Evolutionary conservation across 1,140 invertebrate genomes (phyloP).

Genomic region (Trissolcus basalis): DNA sequence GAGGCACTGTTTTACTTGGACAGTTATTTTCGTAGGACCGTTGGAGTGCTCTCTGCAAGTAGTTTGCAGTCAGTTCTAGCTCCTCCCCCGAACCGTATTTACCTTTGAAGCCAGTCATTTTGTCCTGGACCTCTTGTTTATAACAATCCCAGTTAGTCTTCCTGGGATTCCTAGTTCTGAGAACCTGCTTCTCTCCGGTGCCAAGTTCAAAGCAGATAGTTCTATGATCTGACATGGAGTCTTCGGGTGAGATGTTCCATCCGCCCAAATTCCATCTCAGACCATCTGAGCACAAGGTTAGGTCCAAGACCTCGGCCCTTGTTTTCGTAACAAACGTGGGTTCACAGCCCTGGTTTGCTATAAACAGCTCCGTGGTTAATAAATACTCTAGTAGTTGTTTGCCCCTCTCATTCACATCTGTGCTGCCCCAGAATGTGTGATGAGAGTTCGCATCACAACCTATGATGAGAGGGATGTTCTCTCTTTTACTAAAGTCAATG

Average conservation of each 20-base stretch:
- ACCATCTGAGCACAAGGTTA: background rate
- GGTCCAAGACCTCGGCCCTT: constrained; percentile 8
- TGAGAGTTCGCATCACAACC: constrained; percentile 59
- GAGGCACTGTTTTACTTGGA: background rate
- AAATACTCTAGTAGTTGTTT: constrained; percentile 44
- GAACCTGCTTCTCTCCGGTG: too few species aligned
- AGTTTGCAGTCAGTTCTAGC: background rate
- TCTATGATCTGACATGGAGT: constrained; percentile 17
- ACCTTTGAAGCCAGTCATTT: constrained; percentile 4
- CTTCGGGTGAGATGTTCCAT: background rate
- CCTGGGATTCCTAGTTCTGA: constrained; percentile 10
- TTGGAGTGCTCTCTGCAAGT: background rate
- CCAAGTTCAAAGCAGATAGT: background rate
- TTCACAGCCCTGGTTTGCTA: constrained; percentile 36
- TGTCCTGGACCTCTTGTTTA: constrained; percentile 10
- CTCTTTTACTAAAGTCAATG: background rate
- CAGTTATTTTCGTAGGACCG: constrained; percentile 10
- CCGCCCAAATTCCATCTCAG: background rate
- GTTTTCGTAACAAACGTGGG: constrained; percentile 22
- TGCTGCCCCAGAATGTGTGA: constrained; percentile 51
- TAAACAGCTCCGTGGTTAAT: constrained; percentile 12
- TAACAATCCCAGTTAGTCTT: constrained; percentile 3
- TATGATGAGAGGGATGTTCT: constrained; percentile 28
- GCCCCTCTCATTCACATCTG: constrained; percentile 49
- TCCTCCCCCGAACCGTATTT: constrained; percentile 1